Conservation (phyloP, 2,113 vertebrate genomes). For the Lophotis ruficrista region DNA sequence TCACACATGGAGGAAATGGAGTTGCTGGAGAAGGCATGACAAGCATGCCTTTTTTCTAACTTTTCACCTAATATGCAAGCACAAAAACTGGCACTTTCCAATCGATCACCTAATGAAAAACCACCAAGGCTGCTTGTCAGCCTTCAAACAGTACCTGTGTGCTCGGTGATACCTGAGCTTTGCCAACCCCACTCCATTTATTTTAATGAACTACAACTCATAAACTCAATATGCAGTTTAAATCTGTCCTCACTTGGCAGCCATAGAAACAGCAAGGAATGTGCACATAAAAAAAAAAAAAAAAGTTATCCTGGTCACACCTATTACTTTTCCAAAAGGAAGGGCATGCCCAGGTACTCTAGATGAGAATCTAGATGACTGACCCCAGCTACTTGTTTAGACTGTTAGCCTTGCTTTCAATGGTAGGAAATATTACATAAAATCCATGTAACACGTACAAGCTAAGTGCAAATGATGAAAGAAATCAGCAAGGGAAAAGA, state of each 20-base stretch:
- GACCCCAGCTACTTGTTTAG: slow-evolving; percentile 31
- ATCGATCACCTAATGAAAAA: not conserved
- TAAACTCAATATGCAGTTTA: not conserved
- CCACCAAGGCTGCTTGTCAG: not conserved
- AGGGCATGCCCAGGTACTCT: not conserved
- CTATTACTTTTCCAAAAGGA: not conserved
- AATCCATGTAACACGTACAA: slow-evolving; percentile 20
- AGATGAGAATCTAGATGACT: slow-evolving; percentile 9
- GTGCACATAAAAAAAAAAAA: not conserved
- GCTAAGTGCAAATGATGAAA: slow-evolving; percentile 60
- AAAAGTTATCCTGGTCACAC: not conserved
- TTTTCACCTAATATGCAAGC: not conserved
- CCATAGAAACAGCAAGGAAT: not conserved
- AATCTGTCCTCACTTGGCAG: not conserved
- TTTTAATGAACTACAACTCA: not conserved
- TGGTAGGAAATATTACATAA: slow-evolving; percentile 58
- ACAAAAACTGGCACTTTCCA: not conserved
- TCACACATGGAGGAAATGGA: accelerated
- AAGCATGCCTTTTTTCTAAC: not conserved
- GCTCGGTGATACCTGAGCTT: not conserved
- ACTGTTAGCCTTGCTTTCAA: slow-evolving; percentile 22
- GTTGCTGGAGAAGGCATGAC: not conserved
- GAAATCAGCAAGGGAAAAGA: slow-evolving; percentile 65
- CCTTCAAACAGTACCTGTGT: not conserved
- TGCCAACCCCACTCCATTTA: slow-evolving; percentile 6